Evolutionary conservation across 2,888 invertebrate species (phyloP).

Genomic region (Entomobrya proxima): DNA sequence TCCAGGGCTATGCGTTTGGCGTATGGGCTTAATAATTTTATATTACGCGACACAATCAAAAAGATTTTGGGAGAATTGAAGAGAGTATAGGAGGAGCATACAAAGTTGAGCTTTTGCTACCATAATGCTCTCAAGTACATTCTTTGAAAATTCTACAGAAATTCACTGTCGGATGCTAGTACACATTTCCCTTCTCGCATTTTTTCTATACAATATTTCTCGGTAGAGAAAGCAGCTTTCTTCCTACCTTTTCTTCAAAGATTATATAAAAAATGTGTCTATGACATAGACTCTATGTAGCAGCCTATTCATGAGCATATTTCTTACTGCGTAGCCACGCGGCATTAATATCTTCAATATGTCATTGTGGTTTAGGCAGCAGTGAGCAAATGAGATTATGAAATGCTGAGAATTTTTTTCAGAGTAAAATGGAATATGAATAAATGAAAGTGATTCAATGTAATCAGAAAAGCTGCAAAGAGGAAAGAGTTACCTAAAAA

Average conservation of each 20-base stretch:
- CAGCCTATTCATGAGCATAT: not conserved
- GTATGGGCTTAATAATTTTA: slow-evolving; percentile 21
- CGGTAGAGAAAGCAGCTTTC: not conserved
- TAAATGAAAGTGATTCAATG: not conserved
- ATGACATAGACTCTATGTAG: too few relatives aligned
- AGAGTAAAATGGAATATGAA: slow-evolving; percentile 12
- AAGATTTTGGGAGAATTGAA: not conserved
- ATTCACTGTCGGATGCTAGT: too few relatives aligned
- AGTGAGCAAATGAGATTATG: slow-evolving; percentile 1
- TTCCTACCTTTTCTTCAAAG: not conserved
- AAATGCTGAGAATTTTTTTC: not conserved
- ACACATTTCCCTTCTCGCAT: not conserved
- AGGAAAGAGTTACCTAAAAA: too few relatives aligned
- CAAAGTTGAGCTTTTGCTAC: not conserved
- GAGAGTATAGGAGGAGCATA: slow-evolving; percentile 1
- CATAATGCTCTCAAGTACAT: not conserved
- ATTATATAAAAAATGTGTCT: too few relatives aligned
- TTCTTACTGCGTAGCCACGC: not conserved
- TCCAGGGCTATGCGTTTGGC: not conserved
- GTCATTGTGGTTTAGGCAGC: not conserved
- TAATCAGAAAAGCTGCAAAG: not conserved
- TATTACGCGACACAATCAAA: slow-evolving; percentile 38
- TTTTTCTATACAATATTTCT: not conserved
- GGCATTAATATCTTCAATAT: slow-evolving; percentile 7
- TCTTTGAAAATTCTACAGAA: not conserved